Base-by-base conservation (phyloP, 2,797 vertebrate species). In the Picus viridis region DNA sequence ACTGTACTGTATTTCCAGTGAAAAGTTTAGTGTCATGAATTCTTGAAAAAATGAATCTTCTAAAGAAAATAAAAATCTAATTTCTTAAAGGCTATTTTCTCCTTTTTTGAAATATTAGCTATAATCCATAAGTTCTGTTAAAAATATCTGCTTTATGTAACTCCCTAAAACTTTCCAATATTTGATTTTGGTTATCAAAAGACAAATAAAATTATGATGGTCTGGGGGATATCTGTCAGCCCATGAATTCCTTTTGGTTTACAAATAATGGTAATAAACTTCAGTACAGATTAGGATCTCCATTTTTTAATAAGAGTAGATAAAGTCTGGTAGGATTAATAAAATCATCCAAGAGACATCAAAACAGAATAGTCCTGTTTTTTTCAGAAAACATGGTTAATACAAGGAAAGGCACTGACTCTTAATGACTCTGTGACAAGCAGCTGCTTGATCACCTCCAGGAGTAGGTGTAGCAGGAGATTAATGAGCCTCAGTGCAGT, bases 401-500 rank as follows among this genome's bases (percentile, higher is more conserved):
- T 43, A 19, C 29, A 23, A 47, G 0, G 1, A 54, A 57, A 53
- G 22, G 5, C 17, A 43, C 3, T 74, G 62, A 53, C 34, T 64
- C 17, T 39, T 54, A 43, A 49, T 6, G 12, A 51, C 49, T 49
- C 11, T 64, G 9, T 62, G 59, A 34, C 18, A 62, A 76, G 29
- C 29, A 77, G 32, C 26, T 75, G 7, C 43, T 58, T 58, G 47
- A 11, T 41, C 77, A 51, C 16, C 18, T 79, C 24, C 64, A 73
- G 61, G 14, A 74, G 0, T 43, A 10, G 53, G 7, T 53, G 20
- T 14, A 29, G 19, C 1, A 2, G 49, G 23, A 6, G 7, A 18
- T 18, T 12, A 34, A 56, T 45, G 6, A 62, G 36, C 29, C 30
- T 51, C 22, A 27, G 10, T 43, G 19, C 49, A 51, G 23, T 51